Evolutionary conservation across 2,797 vertebrate genomes (phyloP).

Genomic region (Esox lucius): DNA sequence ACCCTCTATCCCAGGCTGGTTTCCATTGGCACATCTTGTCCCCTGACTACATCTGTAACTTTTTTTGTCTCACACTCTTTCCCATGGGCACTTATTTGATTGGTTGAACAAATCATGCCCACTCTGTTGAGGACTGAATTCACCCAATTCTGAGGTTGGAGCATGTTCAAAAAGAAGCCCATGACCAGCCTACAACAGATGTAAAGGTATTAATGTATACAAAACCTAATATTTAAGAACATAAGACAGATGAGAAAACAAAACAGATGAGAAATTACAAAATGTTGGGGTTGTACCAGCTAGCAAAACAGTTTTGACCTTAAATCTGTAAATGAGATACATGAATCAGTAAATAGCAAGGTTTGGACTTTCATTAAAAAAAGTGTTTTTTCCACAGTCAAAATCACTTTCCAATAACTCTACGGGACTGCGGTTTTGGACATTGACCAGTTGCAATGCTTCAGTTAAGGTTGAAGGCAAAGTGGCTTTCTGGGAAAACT

Average conservation of each 20-base stretch:
- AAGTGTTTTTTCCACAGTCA: neutral
- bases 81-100: constrained; percentile 31
- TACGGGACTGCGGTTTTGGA: neutral
- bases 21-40: constrained; percentile 39
- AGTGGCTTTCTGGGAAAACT: neutral
- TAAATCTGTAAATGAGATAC: neutral
- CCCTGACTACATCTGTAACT: constrained; percentile 28
- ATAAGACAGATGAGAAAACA: neutral
- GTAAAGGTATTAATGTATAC: no score
- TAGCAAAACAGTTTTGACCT: neutral
- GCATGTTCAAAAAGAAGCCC: constrained; percentile 26
- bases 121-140: constrained; percentile 16
- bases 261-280: neutral
- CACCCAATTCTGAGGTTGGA: constrained; percentile 22
- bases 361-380: neutral
- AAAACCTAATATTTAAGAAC: neutral
- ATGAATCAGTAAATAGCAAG: neutral
- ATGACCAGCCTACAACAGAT: no score
- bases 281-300: neutral
- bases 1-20: constrained; percentile 28
- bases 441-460: neutral
- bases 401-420: neutral
- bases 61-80: constrained; percentile 26
- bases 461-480: neutral
- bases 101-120: constrained; percentile 34